A percentile compares a stretch with the other conserved stretches of the same genome.
Conservation (phyloP, 1,140 invertebrate genomes). For the Pogonomyrmex barbatus region DNA sequence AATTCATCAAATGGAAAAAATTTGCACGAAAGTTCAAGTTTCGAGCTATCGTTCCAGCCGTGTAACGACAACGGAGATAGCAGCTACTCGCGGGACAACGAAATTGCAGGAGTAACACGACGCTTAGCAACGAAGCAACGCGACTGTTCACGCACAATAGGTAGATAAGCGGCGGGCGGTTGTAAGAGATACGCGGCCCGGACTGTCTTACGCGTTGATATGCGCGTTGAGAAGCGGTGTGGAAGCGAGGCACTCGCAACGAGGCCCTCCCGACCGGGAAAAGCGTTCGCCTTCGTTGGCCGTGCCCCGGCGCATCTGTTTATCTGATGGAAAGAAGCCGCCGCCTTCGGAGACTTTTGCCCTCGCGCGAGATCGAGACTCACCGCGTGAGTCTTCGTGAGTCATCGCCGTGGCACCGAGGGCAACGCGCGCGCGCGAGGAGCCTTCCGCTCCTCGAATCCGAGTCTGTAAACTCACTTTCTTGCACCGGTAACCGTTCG, state of each 20-base stretch:
- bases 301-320: conserved; percentile 79
- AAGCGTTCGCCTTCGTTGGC: conserved; percentile 80
- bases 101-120: conserved; percentile 67
- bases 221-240: conserved; percentile 21
- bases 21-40: conserved; percentile 1
- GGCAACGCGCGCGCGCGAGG: conserved; percentile 1
- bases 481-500: conserved; percentile 56
- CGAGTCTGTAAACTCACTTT: conserved; percentile 67
- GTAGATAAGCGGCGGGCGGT: conserved; percentile 65
- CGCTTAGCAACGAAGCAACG: conserved; percentile 61
- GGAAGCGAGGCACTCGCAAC: conserved; percentile 39
- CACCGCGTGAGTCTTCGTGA: conserved; percentile 35
- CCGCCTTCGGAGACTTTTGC: conserved; percentile 73
- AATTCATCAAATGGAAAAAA: neutral
- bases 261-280: conserved; percentile 64
- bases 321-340: conserved; percentile 82
- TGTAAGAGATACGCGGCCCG: conserved; percentile 62
- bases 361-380: conserved; percentile 61
- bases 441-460: conserved; percentile 38
- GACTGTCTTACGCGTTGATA: conserved; percentile 62
- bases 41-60: conserved; percentile 12
- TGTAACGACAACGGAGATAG: conserved; percentile 36
- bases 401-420: conserved; percentile 55
- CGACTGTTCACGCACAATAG: conserved; percentile 67
- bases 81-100: conserved; percentile 43